Base-by-base conservation (phyloP, 2,888 invertebrate genomes). In the Acholoe squamosa region DNA sequence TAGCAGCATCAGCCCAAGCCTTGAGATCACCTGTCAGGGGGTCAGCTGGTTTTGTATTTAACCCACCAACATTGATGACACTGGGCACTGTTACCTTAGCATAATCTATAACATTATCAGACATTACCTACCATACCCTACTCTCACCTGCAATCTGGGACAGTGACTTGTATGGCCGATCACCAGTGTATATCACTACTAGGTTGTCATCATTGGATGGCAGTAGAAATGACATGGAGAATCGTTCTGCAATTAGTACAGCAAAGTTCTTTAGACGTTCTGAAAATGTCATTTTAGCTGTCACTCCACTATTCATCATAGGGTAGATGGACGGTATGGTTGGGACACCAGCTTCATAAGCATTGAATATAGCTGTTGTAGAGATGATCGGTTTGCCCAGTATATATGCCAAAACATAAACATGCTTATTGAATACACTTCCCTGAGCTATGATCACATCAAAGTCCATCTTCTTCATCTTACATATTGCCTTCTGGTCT, bases 61-160 rank as follows among this genome's bases (percentile, higher is more conserved):
- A 10, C 28, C 86, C 86, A 0, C 86, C 86, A 16, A 86, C 31
- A 10, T 14, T 7, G 3, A 86, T 86, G 14, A 52, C 52, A 52
- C 10, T 86, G 14, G 86, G 86, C 86, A 86, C 10, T 1, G 12
- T n/a, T n/a, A 52, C 52, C 12, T 52, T n/a, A 12, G 86, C 25
- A 28, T 86, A 86, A 28, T 86, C 86, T 22, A 86, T 22, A 28
- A 86, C 25, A n/a, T 22, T 5, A 56, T 86, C 86, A 19, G 28
- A n/a, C 61, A 61, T 61, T 22, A 56, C 52, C 86, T 28, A 22
- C 19, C 22, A 86, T 7, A 28, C 22, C 51, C 54, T 52, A 28
- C 7, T 19, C 14, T 16, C 54, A 51, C 25, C 33, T 0, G 19
- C 54, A 16, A 86, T n/a, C 28, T 86, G 14, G 19, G 51, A 22